Percentiles rank a stretch among this genome's conserved stretches.
phyloP scores from a whole-genome alignment of 2,113 vertebrate genomes.

The Acrocephalus arundinaceus region DNA sequence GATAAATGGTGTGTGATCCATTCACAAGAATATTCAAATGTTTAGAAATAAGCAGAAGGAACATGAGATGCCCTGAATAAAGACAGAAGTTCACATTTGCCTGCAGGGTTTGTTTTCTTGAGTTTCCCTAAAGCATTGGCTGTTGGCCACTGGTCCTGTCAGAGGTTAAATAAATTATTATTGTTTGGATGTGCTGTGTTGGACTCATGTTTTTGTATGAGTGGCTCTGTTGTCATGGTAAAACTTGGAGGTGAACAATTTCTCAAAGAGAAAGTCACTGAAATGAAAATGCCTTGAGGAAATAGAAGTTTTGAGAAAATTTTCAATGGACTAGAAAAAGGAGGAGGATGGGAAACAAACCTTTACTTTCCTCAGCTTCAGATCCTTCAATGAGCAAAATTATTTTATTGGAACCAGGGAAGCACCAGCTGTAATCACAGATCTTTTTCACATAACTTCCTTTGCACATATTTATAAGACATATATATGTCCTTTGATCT shows the following conservation, averaged over 20 bases:
- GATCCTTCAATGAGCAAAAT: not conserved
- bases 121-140: not conserved
- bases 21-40: not conserved
- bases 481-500: not conserved
- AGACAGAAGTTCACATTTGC: not conserved
- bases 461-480: not conserved
- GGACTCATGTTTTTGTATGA: not conserved
- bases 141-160: not conserved
- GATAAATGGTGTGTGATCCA: not conserved
- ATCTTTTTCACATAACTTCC: not conserved
- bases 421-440: not conserved
- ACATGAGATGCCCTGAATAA: not conserved
- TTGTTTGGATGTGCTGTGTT: not conserved
- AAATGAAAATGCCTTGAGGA: not conserved
- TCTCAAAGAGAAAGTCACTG: not conserved
- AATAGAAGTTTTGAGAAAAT: not conserved
- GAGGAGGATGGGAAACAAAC: not conserved
- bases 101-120: not conserved
- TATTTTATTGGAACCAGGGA: not conserved
- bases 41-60: not conserved
- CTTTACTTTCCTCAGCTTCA: not conserved
- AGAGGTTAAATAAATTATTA: not conserved
- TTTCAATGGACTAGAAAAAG: not conserved
- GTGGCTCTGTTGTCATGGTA: not conserved
- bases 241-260: not conserved